phyloP scores from a whole-genome alignment of 2,113 vertebrate species.

The Apistogramma diplotaenia region DNA sequence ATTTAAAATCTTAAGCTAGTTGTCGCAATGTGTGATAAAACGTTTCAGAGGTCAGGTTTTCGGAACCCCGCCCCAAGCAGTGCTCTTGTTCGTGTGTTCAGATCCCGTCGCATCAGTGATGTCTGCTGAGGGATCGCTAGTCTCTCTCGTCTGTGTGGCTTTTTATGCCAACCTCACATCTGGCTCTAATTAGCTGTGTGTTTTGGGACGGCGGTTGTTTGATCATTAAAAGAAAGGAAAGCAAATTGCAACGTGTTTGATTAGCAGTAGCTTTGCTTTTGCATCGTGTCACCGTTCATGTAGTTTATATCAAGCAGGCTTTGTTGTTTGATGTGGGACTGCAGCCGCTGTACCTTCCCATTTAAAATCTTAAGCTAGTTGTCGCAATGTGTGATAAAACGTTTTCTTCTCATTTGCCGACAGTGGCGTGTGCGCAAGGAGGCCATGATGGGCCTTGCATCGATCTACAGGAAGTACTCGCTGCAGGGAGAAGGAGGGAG shows the following conservation, averaged over 20 bases:
- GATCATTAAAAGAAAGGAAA: no score
- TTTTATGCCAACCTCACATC: neutral
- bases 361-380: neutral
- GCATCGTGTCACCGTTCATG: neutral
- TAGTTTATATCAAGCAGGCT: neutral
- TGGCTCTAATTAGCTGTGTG: neutral
- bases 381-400: neutral
- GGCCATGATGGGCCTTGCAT: constrained; percentile 99
- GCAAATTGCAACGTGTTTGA: neutral
- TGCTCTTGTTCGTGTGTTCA: neutral
- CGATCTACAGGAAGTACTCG: constrained; percentile 97
- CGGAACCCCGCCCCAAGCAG: no score
- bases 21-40: no score
- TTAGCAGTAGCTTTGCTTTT: neutral
- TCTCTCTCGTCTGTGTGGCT: no score
- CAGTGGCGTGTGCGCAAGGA: constrained; percentile 98
- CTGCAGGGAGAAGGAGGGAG: constrained; percentile 95
- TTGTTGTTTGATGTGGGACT: neutral
- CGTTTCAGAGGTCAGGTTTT: no score
- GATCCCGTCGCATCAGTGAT: no score
- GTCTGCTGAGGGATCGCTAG: neutral
- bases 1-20: no score
- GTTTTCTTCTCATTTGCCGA: neutral
- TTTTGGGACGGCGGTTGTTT: no score
- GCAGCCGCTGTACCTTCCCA: neutral